These are phyloP conservation scores for Hystrix cristata DNA, from an alignment of 2,113 vertebrate genomes.

Conservation along the genomic window DNA sequence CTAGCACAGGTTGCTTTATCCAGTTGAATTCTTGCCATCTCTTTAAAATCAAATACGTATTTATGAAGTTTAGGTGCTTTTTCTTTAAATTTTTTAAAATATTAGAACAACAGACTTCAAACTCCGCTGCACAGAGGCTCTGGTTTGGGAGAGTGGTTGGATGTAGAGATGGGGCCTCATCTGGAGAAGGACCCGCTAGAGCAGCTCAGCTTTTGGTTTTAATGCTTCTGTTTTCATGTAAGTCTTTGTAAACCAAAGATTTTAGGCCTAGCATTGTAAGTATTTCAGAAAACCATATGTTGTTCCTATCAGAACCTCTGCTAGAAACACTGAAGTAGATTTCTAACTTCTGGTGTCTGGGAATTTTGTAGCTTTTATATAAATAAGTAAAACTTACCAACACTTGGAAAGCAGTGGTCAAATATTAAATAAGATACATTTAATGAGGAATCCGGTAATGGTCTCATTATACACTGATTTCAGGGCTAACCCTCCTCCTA, in stretches of 20 bases:
- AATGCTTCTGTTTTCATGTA: background rate
- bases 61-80: slow-evolving; percentile 4
- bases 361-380: background rate
- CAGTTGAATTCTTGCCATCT: background rate
- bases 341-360: background rate
- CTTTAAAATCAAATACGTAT: background rate
- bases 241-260: background rate
- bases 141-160: background rate
- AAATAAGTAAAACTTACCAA: background rate
- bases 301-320: background rate
- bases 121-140: background rate
- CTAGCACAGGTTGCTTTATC: background rate
- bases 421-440: background rate
- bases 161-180: fast-evolving
- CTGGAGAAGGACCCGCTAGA: background rate
- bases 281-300: background rate
- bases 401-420: background rate
- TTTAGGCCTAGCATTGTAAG: background rate
- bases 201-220: background rate
- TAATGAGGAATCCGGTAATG: background rate
- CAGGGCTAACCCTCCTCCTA: background rate
- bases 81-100: background rate
- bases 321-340: background rate
- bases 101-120: background rate
- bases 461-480: background rate